phyloP scores from a whole-genome alignment of 2,797 vertebrate genomes.

The Hippoglossus hippoglossus region DNA sequence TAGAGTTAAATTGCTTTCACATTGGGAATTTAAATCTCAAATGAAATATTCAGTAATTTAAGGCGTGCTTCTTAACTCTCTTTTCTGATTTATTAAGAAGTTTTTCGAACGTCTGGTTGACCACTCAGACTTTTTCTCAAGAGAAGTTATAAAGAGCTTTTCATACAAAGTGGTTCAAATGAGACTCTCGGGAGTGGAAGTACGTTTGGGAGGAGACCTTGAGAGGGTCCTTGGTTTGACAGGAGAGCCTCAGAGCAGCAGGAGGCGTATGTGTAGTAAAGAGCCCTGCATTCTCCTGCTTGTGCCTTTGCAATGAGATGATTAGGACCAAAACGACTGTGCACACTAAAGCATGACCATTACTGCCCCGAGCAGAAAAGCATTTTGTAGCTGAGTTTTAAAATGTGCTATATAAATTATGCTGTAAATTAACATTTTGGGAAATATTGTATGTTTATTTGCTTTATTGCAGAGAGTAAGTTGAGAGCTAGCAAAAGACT shows the following conservation, averaged over 20 bases:
- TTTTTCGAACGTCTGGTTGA: constrained; percentile 27
- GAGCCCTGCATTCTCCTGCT: constrained; percentile 8
- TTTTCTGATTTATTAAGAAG: not conserved
- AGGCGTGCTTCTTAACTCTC: no score
- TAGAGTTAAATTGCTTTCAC: not conserved
- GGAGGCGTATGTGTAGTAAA: constrained; percentile 31
- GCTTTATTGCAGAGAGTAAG: not conserved
- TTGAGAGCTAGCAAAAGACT: not conserved
- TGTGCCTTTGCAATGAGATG: constrained; percentile 22
- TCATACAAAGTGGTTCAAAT: constrained; percentile 28
- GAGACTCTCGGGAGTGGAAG: constrained; percentile 28
- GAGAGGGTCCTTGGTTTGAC: constrained; percentile 38
- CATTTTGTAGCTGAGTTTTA: not conserved
- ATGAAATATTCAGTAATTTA: no score
- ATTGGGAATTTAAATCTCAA: no score
- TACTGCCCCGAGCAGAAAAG: not conserved
- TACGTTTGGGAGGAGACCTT: constrained; percentile 29
- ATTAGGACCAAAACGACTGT: not conserved
- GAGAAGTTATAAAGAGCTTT: constrained; percentile 43
- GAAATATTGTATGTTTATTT: not conserved
- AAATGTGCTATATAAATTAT: not conserved
- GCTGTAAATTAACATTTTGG: not conserved
- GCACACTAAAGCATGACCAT: not conserved
- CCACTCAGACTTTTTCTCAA: constrained; percentile 38
- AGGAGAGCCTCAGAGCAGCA: constrained; percentile 43